phyloP scores from a whole-genome alignment of 1,140 invertebrate genomes.

The Drusus annulatus region DNA sequence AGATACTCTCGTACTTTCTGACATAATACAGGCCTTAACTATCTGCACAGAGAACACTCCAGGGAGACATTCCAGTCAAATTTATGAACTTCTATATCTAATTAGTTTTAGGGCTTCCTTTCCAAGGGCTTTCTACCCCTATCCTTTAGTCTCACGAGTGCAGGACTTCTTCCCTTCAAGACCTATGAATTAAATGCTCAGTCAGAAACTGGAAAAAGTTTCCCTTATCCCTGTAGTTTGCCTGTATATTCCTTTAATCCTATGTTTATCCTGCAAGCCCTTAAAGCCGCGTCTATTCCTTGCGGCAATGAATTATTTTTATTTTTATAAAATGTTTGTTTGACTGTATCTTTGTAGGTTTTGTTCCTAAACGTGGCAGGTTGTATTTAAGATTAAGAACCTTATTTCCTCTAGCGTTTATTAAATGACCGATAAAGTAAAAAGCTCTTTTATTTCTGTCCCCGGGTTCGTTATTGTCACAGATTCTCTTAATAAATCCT shows the following conservation, averaged over 20 bases:
- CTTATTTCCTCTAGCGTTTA: too few relatives aligned
- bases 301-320: conserved; percentile 54
- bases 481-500: too few relatives aligned
- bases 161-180: too few relatives aligned
- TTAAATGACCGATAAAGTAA: too few relatives aligned
- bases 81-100: conserved; percentile 40
- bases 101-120: conserved; percentile 23
- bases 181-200: conserved; percentile 18
- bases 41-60: conserved; percentile 16
- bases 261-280: conserved; percentile 48
- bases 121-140: background rate
- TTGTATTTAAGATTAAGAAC: too few relatives aligned
- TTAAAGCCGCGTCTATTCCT: conserved; percentile 28
- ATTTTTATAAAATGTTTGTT: conserved; percentile 20
- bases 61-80: conserved; percentile 30
- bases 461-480: too few relatives aligned
- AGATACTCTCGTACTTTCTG: background rate
- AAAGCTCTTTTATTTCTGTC: too few relatives aligned
- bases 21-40: conserved; percentile 12
- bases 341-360: background rate
- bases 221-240: conserved; percentile 27
- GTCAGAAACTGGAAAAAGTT: conserved; percentile 38
- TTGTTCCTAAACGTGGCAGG: background rate
- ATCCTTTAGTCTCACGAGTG: too few relatives aligned
- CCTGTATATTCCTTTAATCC: conserved; percentile 8